Evolutionary conservation across 2,113 vertebrate genomes (phyloP).

Genomic region (Ibidorhyncha struthersii): DNA sequence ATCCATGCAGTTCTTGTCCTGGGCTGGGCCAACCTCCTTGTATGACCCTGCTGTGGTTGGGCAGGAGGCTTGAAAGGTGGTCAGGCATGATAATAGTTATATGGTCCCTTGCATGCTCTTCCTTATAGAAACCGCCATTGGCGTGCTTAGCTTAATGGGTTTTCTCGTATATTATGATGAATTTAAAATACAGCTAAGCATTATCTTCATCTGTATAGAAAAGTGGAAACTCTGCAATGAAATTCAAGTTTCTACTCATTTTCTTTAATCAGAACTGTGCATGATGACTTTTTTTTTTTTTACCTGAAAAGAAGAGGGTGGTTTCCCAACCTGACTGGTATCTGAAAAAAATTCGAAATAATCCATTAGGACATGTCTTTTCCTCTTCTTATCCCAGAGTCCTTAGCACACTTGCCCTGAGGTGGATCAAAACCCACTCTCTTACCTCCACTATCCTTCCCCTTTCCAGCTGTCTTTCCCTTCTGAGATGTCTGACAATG

Average conservation of each 20-base stretch:
- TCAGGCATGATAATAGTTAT: not conserved
- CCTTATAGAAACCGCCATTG: not conserved
- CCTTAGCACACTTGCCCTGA: rapidly evolving
- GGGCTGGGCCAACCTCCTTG: not conserved
- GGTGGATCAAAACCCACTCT: not conserved
- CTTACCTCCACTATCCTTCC: not conserved
- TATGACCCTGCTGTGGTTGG: not conserved
- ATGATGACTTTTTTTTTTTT: not conserved
- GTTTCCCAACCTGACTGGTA: not conserved
- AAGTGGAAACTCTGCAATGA: not conserved
- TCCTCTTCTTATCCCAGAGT: not conserved
- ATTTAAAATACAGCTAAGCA: not conserved
- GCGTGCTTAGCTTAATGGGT: not conserved
- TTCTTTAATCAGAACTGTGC: rapidly evolving
- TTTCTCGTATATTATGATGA: not conserved
- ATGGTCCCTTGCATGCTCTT: not conserved
- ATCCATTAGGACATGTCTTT: not conserved
- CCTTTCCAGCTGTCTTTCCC: not conserved
- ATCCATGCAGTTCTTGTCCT: not conserved
- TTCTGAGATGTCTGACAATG: not conserved
- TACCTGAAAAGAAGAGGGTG: not conserved
- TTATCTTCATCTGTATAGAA: not conserved
- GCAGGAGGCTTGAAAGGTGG: not conserved
- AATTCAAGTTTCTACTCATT: not conserved
- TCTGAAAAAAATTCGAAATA: not conserved